Percentiles rank a stretch among this genome's conserved stretches.
phyloP scores from a whole-genome alignment of 64 coral and sea anemone species.

The Trachythela sp. region DNA sequence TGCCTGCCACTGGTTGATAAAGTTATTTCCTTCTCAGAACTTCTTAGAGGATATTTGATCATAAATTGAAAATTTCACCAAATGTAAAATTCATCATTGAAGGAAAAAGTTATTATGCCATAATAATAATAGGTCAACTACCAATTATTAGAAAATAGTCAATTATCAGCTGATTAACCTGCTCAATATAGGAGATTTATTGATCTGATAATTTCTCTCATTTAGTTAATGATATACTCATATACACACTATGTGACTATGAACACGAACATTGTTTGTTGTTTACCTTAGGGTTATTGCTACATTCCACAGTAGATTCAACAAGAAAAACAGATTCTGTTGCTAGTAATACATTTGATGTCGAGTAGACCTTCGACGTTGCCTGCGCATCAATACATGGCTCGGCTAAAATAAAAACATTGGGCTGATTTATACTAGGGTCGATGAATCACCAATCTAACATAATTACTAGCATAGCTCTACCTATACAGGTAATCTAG shows the following conservation, averaged over 20 bases:
- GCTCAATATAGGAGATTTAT: too few species aligned
- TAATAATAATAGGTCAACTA: too few species aligned
- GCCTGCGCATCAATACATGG: constrained; percentile 68
- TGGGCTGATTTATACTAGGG: background rate
- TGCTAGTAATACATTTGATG: constrained; percentile 76
- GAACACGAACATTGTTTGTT: too few species aligned
- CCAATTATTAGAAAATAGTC: too few species aligned
- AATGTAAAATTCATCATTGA: constrained; percentile 18
- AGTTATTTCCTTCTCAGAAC: constrained; percentile 54
- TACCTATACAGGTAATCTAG: too few species aligned
- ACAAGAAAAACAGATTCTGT: constrained; percentile 85
- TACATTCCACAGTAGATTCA: constrained; percentile 83
- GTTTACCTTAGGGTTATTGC: constrained; percentile 82
- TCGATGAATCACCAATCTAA: background rate
- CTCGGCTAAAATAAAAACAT: constrained; percentile 56
- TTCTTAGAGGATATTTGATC: constrained; percentile 65
- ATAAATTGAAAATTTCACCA: background rate
- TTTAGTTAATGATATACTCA: too few species aligned
- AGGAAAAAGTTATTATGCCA: background rate
- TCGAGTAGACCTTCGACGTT: constrained; percentile 67
- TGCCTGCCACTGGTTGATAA: background rate
- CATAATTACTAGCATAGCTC: too few species aligned
- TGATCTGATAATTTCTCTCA: too few species aligned
- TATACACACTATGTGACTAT: too few species aligned
- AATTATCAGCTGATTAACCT: too few species aligned